Conservation (phyloP, 1,140 invertebrate species). For the Patella vulgata region DNA sequence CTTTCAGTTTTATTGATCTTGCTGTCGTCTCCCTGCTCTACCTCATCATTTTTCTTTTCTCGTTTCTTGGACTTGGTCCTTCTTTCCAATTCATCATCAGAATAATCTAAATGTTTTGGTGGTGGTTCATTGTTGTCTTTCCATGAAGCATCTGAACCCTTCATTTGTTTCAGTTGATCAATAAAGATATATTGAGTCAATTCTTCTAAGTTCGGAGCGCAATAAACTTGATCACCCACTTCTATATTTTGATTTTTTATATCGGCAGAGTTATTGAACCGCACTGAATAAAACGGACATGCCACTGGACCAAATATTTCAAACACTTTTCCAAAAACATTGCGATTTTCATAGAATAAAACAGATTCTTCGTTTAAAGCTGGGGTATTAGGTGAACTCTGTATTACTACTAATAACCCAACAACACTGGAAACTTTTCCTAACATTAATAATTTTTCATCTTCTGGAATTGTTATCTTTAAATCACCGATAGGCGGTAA, state of each 20-base stretch:
- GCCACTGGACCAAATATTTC: conserved; percentile 88
- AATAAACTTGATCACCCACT: conserved; percentile 79
- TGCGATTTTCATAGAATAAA: conserved; percentile 73
- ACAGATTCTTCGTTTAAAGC: conserved; percentile 86
- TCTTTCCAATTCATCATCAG: conserved; percentile 88
- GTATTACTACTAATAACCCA: conserved; percentile 76
- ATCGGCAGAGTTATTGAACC: conserved; percentile 83
- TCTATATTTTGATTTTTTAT: conserved; percentile 75
- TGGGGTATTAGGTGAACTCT: conserved; percentile 75
- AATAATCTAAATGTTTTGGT: conserved; percentile 77
- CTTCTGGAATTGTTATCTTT: conserved; percentile 79
- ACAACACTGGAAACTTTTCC: conserved; percentile 79
- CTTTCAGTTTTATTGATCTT: too few species aligned
- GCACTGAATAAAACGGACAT: conserved; percentile 82
- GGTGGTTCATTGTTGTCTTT: conserved; percentile 85
- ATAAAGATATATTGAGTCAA: conserved; percentile 82
- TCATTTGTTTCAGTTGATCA: conserved; percentile 74
- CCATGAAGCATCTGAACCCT: conserved; percentile 86
- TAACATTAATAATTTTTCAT: conserved; percentile 76
- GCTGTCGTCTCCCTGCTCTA: too few species aligned
- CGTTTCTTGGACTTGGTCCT: conserved; percentile 57
- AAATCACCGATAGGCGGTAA: conserved; percentile 86
- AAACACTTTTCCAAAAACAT: conserved; percentile 72
- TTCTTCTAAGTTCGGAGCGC: conserved; percentile 76
- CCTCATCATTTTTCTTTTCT: not conserved